Evolutionary conservation across 2,113 vertebrate genomes (phyloP).

Genomic region (Crypturellus undulatus): DNA sequence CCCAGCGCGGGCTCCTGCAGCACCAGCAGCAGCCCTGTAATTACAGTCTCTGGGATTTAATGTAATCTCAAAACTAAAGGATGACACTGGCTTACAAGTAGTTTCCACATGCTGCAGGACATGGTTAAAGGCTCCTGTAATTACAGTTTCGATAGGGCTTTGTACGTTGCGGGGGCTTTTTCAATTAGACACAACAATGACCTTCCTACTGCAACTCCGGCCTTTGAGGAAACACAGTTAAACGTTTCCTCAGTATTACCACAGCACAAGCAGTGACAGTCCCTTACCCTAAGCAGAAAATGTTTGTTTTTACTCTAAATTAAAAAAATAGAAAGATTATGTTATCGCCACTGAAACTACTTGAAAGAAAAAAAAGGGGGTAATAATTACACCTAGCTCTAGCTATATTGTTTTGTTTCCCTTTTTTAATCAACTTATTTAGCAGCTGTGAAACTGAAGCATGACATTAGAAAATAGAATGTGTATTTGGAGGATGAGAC

Average conservation of each 20-base stretch:
- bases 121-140: constrained; percentile 40
- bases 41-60: constrained; percentile 54
- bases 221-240: constrained; percentile 31
- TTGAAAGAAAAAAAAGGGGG: background rate
- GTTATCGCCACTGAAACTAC: constrained; percentile 18
- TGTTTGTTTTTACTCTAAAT: background rate
- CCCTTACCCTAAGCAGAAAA: constrained; percentile 15
- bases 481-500: background rate
- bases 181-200: constrained; percentile 59
- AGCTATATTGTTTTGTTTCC: background rate
- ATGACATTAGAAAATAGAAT: constrained; percentile 17
- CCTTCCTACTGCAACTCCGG: constrained; percentile 8
- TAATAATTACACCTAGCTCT: constrained; percentile 12
- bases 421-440: constrained; percentile 23
- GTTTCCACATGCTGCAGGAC: constrained; percentile 39
- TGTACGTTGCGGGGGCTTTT: constrained; percentile 31
- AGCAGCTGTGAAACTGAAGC: constrained; percentile 7
- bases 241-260: constrained; percentile 30
- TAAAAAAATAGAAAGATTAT: background rate
- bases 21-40: constrained; percentile 39
- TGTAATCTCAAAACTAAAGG: constrained; percentile 53
- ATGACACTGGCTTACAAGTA: constrained; percentile 45
- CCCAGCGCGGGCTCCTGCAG: background rate
- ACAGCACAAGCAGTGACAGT: background rate
- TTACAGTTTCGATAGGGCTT: constrained; percentile 44